These are phyloP conservation scores for Trachelipus rathkii DNA, from an alignment of 1,140 invertebrate genomes.

Conservation along the genomic window DNA sequence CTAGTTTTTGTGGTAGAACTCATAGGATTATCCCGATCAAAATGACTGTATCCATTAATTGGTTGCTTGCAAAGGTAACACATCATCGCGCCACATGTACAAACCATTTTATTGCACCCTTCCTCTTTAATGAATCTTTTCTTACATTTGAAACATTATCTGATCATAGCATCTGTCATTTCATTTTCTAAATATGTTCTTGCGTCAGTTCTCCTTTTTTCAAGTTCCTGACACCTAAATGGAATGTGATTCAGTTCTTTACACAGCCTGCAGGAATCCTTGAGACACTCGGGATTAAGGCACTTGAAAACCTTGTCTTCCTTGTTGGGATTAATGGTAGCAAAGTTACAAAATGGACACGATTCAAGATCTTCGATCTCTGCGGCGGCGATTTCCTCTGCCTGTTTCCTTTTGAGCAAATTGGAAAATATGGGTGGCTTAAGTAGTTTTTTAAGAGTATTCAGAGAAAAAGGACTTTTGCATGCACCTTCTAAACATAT, in stretches of 20 bases:
- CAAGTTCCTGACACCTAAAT: constrained; percentile 59
- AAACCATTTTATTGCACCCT: constrained; percentile 68
- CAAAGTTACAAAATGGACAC: constrained; percentile 64
- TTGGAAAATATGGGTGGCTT: too few species aligned
- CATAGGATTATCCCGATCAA: constrained; percentile 50
- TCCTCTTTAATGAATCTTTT: constrained; percentile 60
- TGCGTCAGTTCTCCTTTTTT: constrained; percentile 53
- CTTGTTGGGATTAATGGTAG: constrained; percentile 52
- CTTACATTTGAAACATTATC: constrained; percentile 60
- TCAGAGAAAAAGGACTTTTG: constrained; percentile 23
- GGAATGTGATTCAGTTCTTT: constrained; percentile 62
- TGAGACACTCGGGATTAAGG: constrained; percentile 61
- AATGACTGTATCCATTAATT: constrained; percentile 60
- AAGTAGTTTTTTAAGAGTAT: constrained; percentile 30
- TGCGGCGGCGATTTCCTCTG: constrained; percentile 48
- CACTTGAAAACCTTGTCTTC: constrained; percentile 62
- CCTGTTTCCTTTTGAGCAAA: constrained; percentile 29
- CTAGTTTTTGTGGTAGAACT: background rate
- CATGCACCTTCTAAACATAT: constrained; percentile 30
- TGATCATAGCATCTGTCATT: constrained; percentile 62
- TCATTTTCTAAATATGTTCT: constrained; percentile 61
- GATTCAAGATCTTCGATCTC: constrained; percentile 58
- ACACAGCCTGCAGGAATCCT: constrained; percentile 62
- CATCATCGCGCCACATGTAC: constrained; percentile 62
- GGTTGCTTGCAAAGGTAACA: constrained; percentile 63